A percentile compares a stretch with the other conserved stretches of the same genome.
These are phyloP conservation scores for Alaudala cheleensis DNA, from an alignment of 2,113 vertebrate species.

Conservation along the genomic window DNA sequence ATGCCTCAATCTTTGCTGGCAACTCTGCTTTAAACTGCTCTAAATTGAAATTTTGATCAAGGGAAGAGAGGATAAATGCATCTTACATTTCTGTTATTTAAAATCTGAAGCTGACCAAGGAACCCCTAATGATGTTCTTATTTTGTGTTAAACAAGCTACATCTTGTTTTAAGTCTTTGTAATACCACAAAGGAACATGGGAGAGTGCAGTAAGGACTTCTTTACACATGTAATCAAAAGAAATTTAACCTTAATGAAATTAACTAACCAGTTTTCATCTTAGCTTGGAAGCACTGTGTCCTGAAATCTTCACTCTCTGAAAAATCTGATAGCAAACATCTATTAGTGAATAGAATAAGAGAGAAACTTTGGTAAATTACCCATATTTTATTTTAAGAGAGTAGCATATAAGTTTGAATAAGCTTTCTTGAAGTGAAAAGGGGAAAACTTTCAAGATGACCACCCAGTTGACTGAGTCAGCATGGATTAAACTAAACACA, in stretches of 20 bases:
- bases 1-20: background rate
- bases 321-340: background rate
- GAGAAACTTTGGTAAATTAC: background rate
- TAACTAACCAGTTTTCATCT: background rate
- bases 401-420: background rate
- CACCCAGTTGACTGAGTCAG: background rate
- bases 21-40: background rate
- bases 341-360: background rate
- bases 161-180: background rate
- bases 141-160: background rate
- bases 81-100: background rate
- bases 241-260: background rate
- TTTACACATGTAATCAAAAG: background rate
- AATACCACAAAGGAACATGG: background rate
- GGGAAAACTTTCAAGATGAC: background rate
- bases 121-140: background rate
- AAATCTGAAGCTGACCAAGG: background rate
- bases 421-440: background rate
- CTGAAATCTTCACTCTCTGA: background rate
- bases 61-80: background rate
- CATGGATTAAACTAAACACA: background rate
- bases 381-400: background rate
- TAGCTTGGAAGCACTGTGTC: background rate
- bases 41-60: background rate
- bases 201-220: background rate